These are phyloP conservation scores for Tenthredo notha DNA, from an alignment of 2,888 invertebrate species.

Conservation along the genomic window DNA sequence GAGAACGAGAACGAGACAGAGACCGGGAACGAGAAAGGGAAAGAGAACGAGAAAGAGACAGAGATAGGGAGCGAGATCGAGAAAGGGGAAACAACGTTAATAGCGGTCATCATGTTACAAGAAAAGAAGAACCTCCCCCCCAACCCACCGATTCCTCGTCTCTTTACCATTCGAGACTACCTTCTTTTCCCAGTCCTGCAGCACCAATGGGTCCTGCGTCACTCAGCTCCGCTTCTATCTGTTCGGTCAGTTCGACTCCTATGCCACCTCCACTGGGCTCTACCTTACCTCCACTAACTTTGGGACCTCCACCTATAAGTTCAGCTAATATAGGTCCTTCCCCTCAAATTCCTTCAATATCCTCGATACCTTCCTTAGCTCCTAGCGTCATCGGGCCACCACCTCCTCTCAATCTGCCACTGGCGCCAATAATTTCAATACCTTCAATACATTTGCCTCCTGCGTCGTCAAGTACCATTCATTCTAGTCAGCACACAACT, in stretches of 20 bases:
- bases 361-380: constrained; percentile 66
- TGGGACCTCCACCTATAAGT: constrained; percentile 67
- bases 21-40: constrained; percentile 80
- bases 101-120: constrained; percentile 65
- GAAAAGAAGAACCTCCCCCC: constrained; percentile 68
- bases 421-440: constrained; percentile 70
- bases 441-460: constrained; percentile 71
- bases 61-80: constrained; percentile 76
- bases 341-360: constrained; percentile 54
- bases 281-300: constrained; percentile 66
- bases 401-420: constrained; percentile 64
- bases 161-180: constrained; percentile 70
- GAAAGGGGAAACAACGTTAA: constrained; percentile 58
- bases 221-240: constrained; percentile 67
- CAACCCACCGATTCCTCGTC: constrained; percentile 51
- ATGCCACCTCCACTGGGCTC: constrained; percentile 68
- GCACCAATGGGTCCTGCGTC: constrained; percentile 68
- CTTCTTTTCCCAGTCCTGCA: constrained; percentile 67
- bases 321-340: constrained; percentile 69
- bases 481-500: constrained; percentile 75
- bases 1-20: constrained; percentile 56
- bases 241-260: constrained; percentile 69
- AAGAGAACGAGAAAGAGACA: constrained; percentile 78
- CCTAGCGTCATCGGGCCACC: constrained; percentile 66
- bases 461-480: constrained; percentile 69